These are phyloP conservation scores for Tinea trinotella DNA, from an alignment of 2,888 invertebrate species.

Conservation along the genomic window DNA sequence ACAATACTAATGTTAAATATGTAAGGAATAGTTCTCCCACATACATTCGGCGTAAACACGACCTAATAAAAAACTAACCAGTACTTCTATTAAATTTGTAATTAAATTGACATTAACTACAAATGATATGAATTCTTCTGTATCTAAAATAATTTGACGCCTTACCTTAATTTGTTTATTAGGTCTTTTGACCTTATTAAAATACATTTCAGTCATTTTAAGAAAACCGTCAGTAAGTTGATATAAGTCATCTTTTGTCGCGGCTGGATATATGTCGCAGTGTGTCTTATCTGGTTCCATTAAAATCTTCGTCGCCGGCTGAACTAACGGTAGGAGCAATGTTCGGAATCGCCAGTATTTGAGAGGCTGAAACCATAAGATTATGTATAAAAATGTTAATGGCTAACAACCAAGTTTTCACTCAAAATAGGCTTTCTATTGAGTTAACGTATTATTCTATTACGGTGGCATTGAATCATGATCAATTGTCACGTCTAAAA, in stretches of 20 bases:
- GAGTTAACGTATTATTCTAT: too few relatives aligned
- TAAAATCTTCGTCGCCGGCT: constrained; percentile 84
- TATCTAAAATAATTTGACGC: neutral
- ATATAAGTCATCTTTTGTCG: constrained; percentile 73
- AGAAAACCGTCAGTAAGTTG: constrained; percentile 81
- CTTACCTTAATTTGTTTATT: constrained; percentile 85
- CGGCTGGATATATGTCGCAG: constrained; percentile 88
- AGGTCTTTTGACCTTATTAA: constrained; percentile 91
- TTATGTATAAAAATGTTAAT: too few relatives aligned
- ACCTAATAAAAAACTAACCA: too few relatives aligned
- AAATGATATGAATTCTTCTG: neutral
- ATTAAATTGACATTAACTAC: neutral
- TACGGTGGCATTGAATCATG: too few relatives aligned
- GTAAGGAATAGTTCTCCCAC: too few relatives aligned
- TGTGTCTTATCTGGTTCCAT: constrained; percentile 78
- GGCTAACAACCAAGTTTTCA: too few relatives aligned
- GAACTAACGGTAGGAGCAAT: constrained; percentile 86
- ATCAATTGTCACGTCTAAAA: too few relatives aligned
- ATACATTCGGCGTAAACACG: too few relatives aligned
- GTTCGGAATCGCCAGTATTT: constrained; percentile 95
- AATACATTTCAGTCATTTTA: constrained; percentile 86
- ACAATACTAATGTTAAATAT: too few relatives aligned
- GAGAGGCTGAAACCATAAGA: constrained; percentile 71
- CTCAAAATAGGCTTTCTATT: too few relatives aligned
- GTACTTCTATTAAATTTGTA: too few relatives aligned